phyloP scores from a whole-genome alignment of 2,113 vertebrate species.

The Corythaeola cristata region DNA sequence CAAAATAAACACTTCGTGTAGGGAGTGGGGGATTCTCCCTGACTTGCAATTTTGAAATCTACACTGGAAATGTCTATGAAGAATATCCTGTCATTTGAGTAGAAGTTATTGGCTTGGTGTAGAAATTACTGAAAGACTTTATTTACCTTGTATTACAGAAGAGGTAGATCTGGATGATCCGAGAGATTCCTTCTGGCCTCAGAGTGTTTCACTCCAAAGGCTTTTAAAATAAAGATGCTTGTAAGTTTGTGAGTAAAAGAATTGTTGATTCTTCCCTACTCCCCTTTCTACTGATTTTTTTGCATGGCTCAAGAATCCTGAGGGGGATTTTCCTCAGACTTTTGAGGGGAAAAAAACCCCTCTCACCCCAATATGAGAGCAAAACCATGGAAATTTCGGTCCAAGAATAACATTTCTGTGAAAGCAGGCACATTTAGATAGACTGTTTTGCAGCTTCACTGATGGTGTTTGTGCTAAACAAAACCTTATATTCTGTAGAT shows the following conservation, averaged over 20 bases:
- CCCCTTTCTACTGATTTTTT: neutral
- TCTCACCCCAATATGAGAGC: neutral
- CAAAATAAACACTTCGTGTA: neutral
- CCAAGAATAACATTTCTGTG: neutral
- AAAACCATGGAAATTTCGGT: neutral
- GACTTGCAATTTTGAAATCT: neutral
- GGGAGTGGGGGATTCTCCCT: neutral
- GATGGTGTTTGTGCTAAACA: neutral
- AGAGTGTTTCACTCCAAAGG: neutral
- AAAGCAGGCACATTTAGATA: neutral
- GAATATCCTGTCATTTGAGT: neutral
- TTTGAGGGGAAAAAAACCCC: neutral
- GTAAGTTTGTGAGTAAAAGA: neutral
- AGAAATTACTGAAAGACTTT: neutral
- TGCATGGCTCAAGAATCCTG: neutral
- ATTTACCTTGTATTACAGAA: neutral
- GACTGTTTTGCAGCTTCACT: neutral
- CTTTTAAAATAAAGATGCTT: neutral
- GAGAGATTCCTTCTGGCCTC: neutral
- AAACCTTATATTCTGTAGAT: neutral
- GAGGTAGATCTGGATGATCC: neutral
- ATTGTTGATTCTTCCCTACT: neutral
- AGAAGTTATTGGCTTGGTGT: neutral
- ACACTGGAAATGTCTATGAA: neutral
- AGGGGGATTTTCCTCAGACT: neutral